A percentile compares a stretch with the other conserved stretches of the same genome.
phyloP scores from a whole-genome alignment of 2,888 invertebrate species.

The Rhagium mordax region DNA sequence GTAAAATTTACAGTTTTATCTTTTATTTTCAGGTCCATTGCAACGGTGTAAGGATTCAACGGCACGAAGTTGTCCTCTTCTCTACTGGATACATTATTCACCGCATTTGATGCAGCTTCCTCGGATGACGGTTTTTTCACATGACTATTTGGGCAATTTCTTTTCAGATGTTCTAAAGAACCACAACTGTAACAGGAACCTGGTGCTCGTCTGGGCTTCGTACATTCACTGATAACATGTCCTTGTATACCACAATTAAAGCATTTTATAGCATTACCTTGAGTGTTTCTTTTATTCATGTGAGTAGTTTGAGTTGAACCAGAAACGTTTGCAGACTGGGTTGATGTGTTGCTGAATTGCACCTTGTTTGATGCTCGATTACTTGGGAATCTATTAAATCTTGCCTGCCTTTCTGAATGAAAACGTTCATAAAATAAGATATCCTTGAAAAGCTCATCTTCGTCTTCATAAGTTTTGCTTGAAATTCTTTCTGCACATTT shows the following conservation, averaged over 20 bases:
- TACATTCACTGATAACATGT: not conserved
- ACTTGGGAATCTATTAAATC: not conserved
- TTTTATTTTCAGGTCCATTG: not conserved
- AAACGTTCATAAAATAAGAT: not conserved
- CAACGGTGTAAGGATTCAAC: not conserved
- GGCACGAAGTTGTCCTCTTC: not conserved
- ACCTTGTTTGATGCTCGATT: not conserved
- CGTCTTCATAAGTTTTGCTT: not conserved
- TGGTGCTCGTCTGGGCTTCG: not conserved
- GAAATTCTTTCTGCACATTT: not conserved
- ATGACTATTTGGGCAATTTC: not conserved
- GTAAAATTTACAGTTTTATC: not conserved
- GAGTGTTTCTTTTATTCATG: not conserved
- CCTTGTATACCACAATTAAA: not conserved
- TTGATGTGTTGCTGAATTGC: not conserved
- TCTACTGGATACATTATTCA: not conserved
- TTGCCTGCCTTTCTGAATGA: not conserved
- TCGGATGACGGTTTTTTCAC: not conserved
- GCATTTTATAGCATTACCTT: not conserved
- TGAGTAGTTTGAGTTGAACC: not conserved
- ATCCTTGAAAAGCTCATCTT: not conserved
- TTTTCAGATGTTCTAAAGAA: not conserved
- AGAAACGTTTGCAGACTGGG: too few relatives aligned
- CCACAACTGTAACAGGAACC: conserved; percentile 14
- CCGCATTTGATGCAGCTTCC: not conserved